These are phyloP conservation scores for Platysternon megacephalum DNA, from an alignment of 2,113 vertebrate species.

Conservation along the genomic window DNA sequence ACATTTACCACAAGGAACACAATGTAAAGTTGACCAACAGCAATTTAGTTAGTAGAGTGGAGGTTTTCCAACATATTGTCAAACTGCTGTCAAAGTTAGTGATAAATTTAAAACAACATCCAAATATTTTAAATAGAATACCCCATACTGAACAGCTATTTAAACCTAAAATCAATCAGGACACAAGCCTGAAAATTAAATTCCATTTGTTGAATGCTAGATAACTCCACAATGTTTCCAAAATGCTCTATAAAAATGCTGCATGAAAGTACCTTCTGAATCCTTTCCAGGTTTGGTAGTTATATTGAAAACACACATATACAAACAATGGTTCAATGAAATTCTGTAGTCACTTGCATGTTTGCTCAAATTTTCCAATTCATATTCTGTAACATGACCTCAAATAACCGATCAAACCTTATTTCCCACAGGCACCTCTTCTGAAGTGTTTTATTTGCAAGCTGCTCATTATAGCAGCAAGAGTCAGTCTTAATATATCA, in stretches of 20 bases:
- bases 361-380: neutral
- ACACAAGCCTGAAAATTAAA: neutral
- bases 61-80: neutral
- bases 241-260: neutral
- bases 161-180: neutral
- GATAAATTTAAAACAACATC: neutral
- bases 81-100: neutral
- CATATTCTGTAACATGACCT: neutral
- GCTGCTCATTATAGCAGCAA: neutral
- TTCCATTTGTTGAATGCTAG: neutral
- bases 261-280: neutral
- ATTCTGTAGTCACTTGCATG: neutral
- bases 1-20: neutral
- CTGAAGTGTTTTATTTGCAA: neutral
- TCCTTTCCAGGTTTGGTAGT: neutral
- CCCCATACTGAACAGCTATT: neutral
- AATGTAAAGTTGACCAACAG: neutral
- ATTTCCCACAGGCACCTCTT: neutral
- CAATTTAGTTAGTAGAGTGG: neutral
- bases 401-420: neutral
- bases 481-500: neutral
- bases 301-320: neutral
- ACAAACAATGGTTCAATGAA: neutral
- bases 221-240: neutral
- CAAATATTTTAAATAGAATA: neutral